phyloP scores from a whole-genome alignment of 2,888 invertebrate species.

The Mesoligia furuncula region DNA sequence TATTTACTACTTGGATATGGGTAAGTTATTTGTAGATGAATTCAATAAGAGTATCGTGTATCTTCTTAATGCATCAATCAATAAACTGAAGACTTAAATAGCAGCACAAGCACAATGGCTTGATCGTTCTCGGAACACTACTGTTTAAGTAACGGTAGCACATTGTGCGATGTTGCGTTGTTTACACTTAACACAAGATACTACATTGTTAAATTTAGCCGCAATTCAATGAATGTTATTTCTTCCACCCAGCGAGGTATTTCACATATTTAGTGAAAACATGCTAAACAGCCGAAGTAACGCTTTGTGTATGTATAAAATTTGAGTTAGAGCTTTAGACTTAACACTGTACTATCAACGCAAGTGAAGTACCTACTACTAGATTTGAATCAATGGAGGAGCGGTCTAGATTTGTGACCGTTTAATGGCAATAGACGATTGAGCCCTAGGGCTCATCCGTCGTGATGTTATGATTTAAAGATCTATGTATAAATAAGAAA shows the following conservation, averaged over 20 bases:
- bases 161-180: conserved; percentile 78
- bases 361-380: not conserved
- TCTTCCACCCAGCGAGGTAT: conserved; percentile 71
- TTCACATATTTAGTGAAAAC: conserved; percentile 74
- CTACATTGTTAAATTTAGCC: conserved; percentile 82
- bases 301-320: conserved; percentile 34
- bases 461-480: not conserved
- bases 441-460: not conserved
- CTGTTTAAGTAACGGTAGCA: conserved; percentile 78
- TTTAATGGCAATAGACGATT: not conserved
- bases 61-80: conserved; percentile 53
- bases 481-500: not conserved
- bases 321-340: conserved; percentile 10
- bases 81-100: conserved; percentile 65
- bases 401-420: conserved; percentile 3
- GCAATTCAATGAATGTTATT: conserved; percentile 76
- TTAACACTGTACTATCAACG: not conserved
- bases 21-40: not conserved
- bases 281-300: conserved; percentile 66
- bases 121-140: conserved; percentile 75
- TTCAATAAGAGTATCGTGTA: conserved; percentile 34
- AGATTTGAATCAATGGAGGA: not conserved
- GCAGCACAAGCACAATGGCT: conserved; percentile 68
- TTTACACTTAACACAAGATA: conserved; percentile 79
- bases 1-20: not conserved